Evolutionary conservation across 2,797 vertebrate genomes (phyloP), one percentile per base, ranked within the genome.

Genomic region (Pyrocephalus nanus): DNA sequence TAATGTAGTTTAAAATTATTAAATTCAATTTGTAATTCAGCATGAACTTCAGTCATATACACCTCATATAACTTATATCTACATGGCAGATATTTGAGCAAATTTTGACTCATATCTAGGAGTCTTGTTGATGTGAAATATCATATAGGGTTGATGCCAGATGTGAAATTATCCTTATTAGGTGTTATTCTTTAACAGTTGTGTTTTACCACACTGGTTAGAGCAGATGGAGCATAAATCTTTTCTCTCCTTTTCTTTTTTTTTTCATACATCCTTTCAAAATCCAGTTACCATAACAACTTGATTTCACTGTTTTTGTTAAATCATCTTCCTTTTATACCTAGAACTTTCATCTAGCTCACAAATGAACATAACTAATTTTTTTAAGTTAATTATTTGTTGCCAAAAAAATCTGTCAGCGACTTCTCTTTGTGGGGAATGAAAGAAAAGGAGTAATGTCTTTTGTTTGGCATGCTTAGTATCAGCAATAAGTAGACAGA

Each of bases 121-220:
- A 88, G 23, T 69, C 95, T 96, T 47, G 38, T 95, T 97, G 92
- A 93, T 92, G 66, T 97, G 89, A 97, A 97, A 95, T 97, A 96
- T 87, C 16, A 38, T 88, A 89, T 25, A 93, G 20, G 45, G 64
- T 96, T 88, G 64, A 93, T 79, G 96, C 89, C 95, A 97, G 95
- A 96, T 97, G 97, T 97, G 79, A 96, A 96, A 95, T 96, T 95
- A 96, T 94, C 83, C 67, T 96, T 97, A 96, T 95, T 97, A 96
- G 91, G 54, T 94, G 84, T 78, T 94, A 96, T 96, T 95, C 88
- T 95, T 95, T 86, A 94, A 94, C 64, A 77, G 57, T 88, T 75
- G 34, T 96, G 69, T 93, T 96, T 97, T 96, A 95, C 65, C 91
- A 91, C 57, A 54, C 72, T 92, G 90, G 97, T 97, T 96, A 97